These are phyloP conservation scores for Penaeus monodon DNA, from an alignment of 2,888 invertebrate genomes.

Conservation along the genomic window DNA sequence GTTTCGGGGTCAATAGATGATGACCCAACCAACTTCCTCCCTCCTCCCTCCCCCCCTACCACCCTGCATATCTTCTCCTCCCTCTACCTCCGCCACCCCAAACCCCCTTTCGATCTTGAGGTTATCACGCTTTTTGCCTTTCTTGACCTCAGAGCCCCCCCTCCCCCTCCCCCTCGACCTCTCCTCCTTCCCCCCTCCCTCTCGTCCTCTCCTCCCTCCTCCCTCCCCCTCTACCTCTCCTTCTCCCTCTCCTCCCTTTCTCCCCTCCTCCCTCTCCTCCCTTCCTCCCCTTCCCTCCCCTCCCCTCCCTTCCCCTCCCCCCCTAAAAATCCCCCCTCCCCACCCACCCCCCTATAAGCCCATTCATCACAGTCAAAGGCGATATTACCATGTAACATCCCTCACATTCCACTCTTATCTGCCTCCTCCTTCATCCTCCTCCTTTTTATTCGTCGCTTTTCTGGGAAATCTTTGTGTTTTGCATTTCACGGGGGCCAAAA, in stretches of 20 bases:
- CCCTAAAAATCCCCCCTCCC: too few relatives aligned
- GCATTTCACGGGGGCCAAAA: too few relatives aligned
- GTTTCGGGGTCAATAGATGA: too few relatives aligned
- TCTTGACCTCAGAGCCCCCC: neutral
- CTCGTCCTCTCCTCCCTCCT: neutral
- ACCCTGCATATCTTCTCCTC: neutral
- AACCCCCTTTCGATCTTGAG: neutral
- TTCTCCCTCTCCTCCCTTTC: neutral
- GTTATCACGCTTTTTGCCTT: neutral
- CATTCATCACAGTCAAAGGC: too few relatives aligned
- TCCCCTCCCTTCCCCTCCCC: neutral
- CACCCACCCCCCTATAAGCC: too few relatives aligned
- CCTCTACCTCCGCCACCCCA: neutral
- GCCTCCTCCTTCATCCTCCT: too few relatives aligned
- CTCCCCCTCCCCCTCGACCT: neutral
- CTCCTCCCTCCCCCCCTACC: neutral
- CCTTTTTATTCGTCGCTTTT: too few relatives aligned
- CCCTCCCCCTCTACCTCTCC: neutral
- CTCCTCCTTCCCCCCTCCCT: neutral
- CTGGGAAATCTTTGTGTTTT: too few relatives aligned
- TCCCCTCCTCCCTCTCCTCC: neutral
- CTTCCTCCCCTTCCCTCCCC: neutral
- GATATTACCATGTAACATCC: too few relatives aligned
- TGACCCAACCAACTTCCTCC: too few relatives aligned
- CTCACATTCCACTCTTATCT: too few relatives aligned